Percentiles rank a stretch among this genome's conserved stretches.
Evolutionary conservation across 1,140 invertebrate species (phyloP).

Genomic region (Eulimnadia texana): DNA sequence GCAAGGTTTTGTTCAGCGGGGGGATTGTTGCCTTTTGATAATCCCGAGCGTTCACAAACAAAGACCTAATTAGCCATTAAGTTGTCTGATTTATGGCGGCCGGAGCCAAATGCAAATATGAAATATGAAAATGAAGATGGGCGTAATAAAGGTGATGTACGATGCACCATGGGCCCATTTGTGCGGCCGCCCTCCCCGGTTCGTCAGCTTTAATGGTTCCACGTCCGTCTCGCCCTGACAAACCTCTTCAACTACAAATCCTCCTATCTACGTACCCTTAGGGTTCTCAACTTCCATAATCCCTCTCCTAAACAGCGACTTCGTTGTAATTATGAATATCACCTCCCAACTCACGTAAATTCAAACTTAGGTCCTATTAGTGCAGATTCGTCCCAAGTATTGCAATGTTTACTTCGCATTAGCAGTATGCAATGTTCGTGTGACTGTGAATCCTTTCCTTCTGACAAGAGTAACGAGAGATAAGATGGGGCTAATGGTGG

Average conservation of each 20-base stretch:
- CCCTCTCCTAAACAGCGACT: too few species aligned
- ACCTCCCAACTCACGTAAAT: too few species aligned
- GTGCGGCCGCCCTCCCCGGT: slow-evolving; percentile 42
- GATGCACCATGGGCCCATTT: slow-evolving; percentile 55
- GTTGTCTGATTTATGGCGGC: slow-evolving; percentile 44
- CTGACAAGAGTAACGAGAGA: too few species aligned
- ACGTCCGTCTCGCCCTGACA: slow-evolving; percentile 43
- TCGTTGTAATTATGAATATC: too few species aligned
- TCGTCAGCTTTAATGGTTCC: slow-evolving; percentile 41
- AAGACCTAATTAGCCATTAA: slow-evolving; percentile 53
- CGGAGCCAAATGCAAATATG: slow-evolving; percentile 47
- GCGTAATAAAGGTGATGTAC: slow-evolving; percentile 64
- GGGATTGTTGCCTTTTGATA: not conserved
- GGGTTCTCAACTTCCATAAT: too few species aligned
- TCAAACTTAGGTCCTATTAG: too few species aligned
- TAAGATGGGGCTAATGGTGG: not conserved
- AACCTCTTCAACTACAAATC: not conserved
- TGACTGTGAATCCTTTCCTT: too few species aligned
- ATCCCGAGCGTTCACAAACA: slow-evolving; percentile 26
- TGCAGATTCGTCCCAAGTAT: too few species aligned
- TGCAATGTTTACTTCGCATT: too few species aligned
- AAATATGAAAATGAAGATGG: slow-evolving; percentile 67
- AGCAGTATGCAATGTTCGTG: too few species aligned
- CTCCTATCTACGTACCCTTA: not conserved
- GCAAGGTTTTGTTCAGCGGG: not conserved